Evolutionary conservation across 2,888 invertebrate species (phyloP), one percentile per base, ranked within the genome.

Genomic region (Drosophila cracens): DNA sequence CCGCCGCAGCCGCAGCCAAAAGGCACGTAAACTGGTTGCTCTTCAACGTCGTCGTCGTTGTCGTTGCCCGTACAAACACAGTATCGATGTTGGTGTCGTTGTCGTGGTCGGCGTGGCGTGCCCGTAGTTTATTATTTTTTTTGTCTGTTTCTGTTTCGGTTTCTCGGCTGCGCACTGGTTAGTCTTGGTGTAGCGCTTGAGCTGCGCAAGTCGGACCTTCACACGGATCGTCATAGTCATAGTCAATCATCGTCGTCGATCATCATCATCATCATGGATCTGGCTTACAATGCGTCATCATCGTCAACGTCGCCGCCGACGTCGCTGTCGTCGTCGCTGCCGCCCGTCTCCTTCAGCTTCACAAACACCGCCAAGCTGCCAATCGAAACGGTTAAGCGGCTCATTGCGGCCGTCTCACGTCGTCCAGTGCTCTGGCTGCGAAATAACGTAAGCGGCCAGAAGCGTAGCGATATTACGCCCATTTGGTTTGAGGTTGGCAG

Each of bases 1-100:
- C 81, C 58, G 59, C 70, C 57, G 70, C 69, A 29, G 40, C 77
- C 68, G 67, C 76, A 80, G 86, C 88, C 88, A 90, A 88, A 90
- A 84, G 87, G 90, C 86, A 90, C 88, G 87, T 89, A 89, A 87
- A 87, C 87, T 90, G 87, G 86, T 86, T 88, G 88, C 79, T 70
- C 46, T 46, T 46, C 21, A 21, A 16, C 46, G 21, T 59, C 70
- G 68, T 36, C 46, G 74, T 62, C 66, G 74, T 51, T 34, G 74
- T 43, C 31, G 74, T 72, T 57, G 77, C 79, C 76, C 76, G 76
- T 76, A 76, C 63, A 59, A 57, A 57, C 57, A 52, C 43, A 52
- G 63, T 64, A 49, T 63, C 52, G 57, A 48, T 70, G 72, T 64
- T 63, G 68, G 25, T 49, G 73, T 66, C 78, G 77, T 69, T 57